Base-by-base conservation (phyloP, 2,113 vertebrate species). In the Calypte anna region DNA sequence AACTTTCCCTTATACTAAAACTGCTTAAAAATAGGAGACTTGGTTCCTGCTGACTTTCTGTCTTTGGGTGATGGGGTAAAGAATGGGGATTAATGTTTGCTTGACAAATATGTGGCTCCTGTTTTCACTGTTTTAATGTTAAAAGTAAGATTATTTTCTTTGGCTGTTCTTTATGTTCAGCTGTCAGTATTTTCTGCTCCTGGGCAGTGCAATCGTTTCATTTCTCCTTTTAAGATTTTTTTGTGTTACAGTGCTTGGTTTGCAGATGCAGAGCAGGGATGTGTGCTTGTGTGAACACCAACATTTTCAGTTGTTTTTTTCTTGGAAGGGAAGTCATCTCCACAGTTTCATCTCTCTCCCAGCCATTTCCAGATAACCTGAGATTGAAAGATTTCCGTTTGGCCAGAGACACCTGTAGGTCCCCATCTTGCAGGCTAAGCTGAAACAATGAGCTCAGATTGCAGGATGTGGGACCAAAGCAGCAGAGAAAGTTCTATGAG, bases 171-270 rank as follows among this genome's bases (percentile, higher is more conserved):
- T 75, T 3, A 1, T 93, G 51, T 15, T 36, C 21, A 62, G 80
- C 72, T 79, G 54, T 54, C 68, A 91, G 83, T 68, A 19, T 93
- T 83, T 91, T 70, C 86, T 36, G 9, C 54, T 69, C 43, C 30
- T 50, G 44, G 17, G 4, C 62, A 62, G 46, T 66, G 73, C 79
- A 33, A 63, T 88, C 68, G 44, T 84, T 89, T 87, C 28, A 19
- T 78, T 95, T 91, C 51, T n/a, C 68, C 10, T 50, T 85, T 76
- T 70, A 58, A 69, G 40, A 82, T 54, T 70, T 82, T 82, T 50
- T 69, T 62, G 36, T 85, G 51, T 50, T 95, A 88, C 58, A 85
- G n/a, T n/a, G 40, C 80, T 90, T 93, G 70, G 70, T 90, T 87
- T 90, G 58, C 27, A 38, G 53, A 86, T 33, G 68, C 68, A 66